phyloP scores from a whole-genome alignment of 2,113 vertebrate species.

The Pseudorasbora parva region DNA sequence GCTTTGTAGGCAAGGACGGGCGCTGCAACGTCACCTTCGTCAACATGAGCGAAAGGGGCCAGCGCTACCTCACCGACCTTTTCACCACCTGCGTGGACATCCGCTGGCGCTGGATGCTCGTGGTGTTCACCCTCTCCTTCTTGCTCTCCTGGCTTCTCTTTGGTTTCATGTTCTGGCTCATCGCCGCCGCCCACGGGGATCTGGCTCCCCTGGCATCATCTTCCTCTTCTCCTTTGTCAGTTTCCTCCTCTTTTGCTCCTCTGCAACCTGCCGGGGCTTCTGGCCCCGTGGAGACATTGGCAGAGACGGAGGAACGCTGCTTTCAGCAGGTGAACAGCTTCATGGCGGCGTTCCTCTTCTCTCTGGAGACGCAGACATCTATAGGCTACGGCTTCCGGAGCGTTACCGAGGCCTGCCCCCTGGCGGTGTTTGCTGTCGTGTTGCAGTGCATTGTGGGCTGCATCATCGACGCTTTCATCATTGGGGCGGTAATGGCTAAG shows the following conservation, averaged over 20 bases:
- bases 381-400: constrained; percentile 91
- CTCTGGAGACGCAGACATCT: constrained; percentile 92
- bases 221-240: constrained; percentile 56
- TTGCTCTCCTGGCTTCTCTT: constrained; percentile 92
- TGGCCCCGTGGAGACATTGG: constrained; percentile 60
- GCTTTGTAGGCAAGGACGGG: constrained; percentile 91
- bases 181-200: constrained; percentile 86
- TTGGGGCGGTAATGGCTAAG: constrained; percentile 91
- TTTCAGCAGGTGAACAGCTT: constrained; percentile 89
- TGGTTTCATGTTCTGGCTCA: constrained; percentile 90
- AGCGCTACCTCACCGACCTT: constrained; percentile 88
- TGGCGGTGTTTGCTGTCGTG: constrained; percentile 87
- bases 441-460: constrained; percentile 92
- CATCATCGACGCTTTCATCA: constrained; percentile 91
- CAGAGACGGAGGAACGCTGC: constrained; percentile 73
- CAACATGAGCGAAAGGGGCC: constrained; percentile 88
- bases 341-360: constrained; percentile 90
- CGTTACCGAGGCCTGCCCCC: constrained; percentile 89
- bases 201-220: constrained; percentile 63
- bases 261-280: constrained; percentile 48
- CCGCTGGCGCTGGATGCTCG: constrained; percentile 92
- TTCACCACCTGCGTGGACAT: constrained; percentile 93
- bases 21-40: constrained; percentile 90
- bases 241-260: constrained; percentile 22
- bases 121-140: constrained; percentile 91